Evolutionary conservation across 2,113 vertebrate species (phyloP), one percentile per base, ranked within the genome.

Genomic region (Actenoides lindsayi): DNA sequence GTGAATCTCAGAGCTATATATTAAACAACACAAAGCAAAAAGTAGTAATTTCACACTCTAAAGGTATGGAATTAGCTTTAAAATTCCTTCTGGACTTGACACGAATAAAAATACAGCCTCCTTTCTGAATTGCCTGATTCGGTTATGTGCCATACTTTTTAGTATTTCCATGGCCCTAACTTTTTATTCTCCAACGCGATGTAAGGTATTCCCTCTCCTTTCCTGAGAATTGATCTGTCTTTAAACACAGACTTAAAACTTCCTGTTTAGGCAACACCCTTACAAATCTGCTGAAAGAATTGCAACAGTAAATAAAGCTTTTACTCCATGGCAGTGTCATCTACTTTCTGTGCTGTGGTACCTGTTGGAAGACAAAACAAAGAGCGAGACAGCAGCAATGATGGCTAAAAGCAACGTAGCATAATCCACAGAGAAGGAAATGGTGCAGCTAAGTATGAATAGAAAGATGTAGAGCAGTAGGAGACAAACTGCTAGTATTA

Each of bases 241-340:
- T 78, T 42, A 86, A 64, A 89, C 18, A 5, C 59, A 37, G 31
- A 33, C 9, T 31, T 28, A 18, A 1, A 1, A 13, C 25, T 59
- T 76, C 39, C 3, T 2, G 8, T 84, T 57, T 33, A 77, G n/a
- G 37, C 0, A 0, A 67, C 42, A 21, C 6, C 16, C 27, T 81
- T 90, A 59, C 53, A 59, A 41, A 42, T 24, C 33, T 87, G 44
- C 17, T 31, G 33, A 44, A 84, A 77, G 10, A 94, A 83, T n/a
- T 2, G 0, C 17, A 69, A 51, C 23, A 51, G 39, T 8, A 69
- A 78, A 54, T 9, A 48, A 33, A 77, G 18, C 12, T 60, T 90
- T 90, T 53, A 76, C 74, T 70, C 41, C 31, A 59, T 17, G 37
- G 39, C 28, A 54, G 28, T 54, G 76, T 9, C 51, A 78, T 8